phyloP scores from a whole-genome alignment of 1,140 invertebrate genomes.

The Campoletis sonorensis region DNA sequence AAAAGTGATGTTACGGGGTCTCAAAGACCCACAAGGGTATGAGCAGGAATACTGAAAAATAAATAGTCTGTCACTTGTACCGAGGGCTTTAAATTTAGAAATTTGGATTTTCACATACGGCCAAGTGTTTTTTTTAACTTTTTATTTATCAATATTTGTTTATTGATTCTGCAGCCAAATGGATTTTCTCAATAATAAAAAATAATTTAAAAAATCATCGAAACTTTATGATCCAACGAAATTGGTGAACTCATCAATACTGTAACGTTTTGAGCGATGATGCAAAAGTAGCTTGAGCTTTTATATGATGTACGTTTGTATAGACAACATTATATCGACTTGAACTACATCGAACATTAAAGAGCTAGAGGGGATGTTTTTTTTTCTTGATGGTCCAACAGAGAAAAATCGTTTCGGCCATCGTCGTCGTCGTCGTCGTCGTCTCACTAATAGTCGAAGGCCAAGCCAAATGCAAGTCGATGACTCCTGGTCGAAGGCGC shows the following conservation, averaged over 20 bases:
- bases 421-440: slow-evolving; percentile 46
- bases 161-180: no score
- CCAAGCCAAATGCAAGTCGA: slow-evolving; percentile 68
- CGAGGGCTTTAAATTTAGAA: no score
- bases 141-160: no score
- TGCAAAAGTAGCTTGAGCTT: slow-evolving; percentile 8
- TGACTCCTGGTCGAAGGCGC: slow-evolving; percentile 58
- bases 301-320: neutral
- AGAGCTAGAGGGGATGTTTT: slow-evolving; percentile 36
- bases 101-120: no score
- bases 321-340: neutral
- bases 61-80: no score
- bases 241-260: slow-evolving; percentile 3
- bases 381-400: slow-evolving; percentile 51
- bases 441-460: slow-evolving; percentile 69
- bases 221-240: neutral
- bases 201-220: no score
- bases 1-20: no score
- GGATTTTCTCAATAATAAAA: no score
- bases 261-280: neutral
- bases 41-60: no score
- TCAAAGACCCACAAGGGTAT: no score
- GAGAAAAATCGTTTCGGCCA: slow-evolving; percentile 47
- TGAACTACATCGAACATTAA: slow-evolving; percentile 19
- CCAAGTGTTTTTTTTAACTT: no score